A percentile compares a stretch with the other conserved stretches of the same genome.
Conservation (phyloP, 2,113 vertebrate genomes). For the Gambusia affinis region DNA sequence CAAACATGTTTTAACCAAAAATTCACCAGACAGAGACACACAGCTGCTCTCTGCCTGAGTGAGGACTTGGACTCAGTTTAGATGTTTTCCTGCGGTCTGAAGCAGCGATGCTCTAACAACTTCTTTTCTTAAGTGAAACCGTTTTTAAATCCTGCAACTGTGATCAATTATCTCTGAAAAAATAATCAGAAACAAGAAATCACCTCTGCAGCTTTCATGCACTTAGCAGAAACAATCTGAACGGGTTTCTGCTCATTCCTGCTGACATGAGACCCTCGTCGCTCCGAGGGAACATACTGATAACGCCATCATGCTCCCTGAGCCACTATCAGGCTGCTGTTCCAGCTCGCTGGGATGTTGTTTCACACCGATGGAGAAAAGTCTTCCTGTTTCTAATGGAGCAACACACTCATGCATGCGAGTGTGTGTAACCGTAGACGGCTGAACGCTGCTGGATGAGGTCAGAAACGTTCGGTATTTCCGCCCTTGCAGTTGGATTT, state of each 20-base stretch:
- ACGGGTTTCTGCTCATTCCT: background rate
- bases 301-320: background rate
- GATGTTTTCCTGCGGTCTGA: background rate
- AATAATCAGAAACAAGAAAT: background rate
- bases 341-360: constrained; percentile 43
- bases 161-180: background rate
- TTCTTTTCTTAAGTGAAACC: too few relatives aligned
- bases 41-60: too few relatives aligned
- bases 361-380: constrained; percentile 46
- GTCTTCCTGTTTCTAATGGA: constrained; percentile 25
- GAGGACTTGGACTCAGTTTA: background rate
- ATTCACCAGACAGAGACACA: too few relatives aligned
- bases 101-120: background rate
- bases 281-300: background rate
- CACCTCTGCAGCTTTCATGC: background rate
- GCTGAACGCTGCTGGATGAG: constrained; percentile 55
- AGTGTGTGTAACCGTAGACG: constrained; percentile 39
- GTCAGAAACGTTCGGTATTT: constrained; percentile 49
- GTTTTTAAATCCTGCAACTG: background rate
- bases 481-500: constrained; percentile 44
- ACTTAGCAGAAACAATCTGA: background rate
- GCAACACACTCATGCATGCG: constrained; percentile 1
- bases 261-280: background rate
- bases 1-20: too few relatives aligned
- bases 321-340: constrained; percentile 35